Evolutionary conservation across 2,113 vertebrate species (phyloP), one percentile per base, ranked within the genome.

Genomic region (Gallinago undulata): DNA sequence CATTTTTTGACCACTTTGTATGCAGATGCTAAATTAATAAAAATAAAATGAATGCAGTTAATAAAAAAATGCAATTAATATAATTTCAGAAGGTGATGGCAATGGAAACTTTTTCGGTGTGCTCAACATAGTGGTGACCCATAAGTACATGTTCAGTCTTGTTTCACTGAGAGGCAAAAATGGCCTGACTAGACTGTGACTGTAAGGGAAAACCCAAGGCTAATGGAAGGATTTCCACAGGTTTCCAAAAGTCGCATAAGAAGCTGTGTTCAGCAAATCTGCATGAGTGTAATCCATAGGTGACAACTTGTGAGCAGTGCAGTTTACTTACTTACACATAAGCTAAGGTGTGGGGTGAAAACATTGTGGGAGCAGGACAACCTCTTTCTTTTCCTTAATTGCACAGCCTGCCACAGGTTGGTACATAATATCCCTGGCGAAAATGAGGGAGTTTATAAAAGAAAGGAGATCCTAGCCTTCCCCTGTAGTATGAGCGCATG

Each of bases 381-480:
- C 13, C 25, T 6, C 53, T 13, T 19, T 5, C 43, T 18, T 19
- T 17, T 7, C 6, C 56, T 35, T 24, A 4, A 2, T 8, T 31
- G 16, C 11, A 30, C 27, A 33, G 0, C 31, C 3, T 0, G 1
- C 13, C 33, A 7, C 0, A 7, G 2, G 17, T 1, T 1, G 7
- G 9, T 10, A 48, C 7, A 19, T 19, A 30, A 18, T 11, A 37
- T 14, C 43, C 0, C 30, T 1, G 50, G 30, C 0, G 5, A 27
- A 13, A 33, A 48, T 1, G 37, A 55, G 10, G n/a, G 27, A 1
- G 4, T 9, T 27, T 10, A 8, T 28, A 7, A 35, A 41, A 48
- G 30, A 11, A 15, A 19, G 45, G 45, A 47, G 19, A 47, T 47
- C 45, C 19, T 10, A 21, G 4, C 14, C n/a, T 4, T 10, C 10